These are phyloP conservation scores for Strigamia crassipes DNA, from an alignment of 2,888 invertebrate genomes.

Conservation along the genomic window DNA sequence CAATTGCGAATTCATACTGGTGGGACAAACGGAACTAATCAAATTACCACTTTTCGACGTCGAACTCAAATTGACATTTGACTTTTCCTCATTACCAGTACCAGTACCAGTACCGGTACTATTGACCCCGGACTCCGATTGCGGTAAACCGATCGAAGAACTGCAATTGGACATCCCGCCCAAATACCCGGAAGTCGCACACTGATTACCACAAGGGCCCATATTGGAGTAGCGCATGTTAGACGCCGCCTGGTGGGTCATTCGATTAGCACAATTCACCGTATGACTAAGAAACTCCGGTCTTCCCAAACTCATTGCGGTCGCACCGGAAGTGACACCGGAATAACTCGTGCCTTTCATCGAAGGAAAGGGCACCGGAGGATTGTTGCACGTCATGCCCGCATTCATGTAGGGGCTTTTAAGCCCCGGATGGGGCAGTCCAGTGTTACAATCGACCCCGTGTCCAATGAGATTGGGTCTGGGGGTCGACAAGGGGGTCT, in stretches of 20 bases:
- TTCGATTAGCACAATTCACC: slow-evolving; percentile 39
- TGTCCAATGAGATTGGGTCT: slow-evolving; percentile 46
- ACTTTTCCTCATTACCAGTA: background rate
- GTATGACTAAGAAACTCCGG: slow-evolving; percentile 43
- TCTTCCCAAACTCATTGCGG: slow-evolving; percentile 3
- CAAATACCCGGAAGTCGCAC: slow-evolving; percentile 29
- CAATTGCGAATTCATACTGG: background rate
- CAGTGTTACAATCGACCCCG: slow-evolving; percentile 42
- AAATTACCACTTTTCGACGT: background rate
- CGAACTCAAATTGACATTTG: background rate
- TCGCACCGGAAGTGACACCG: background rate
- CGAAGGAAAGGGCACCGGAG: slow-evolving; percentile 43
- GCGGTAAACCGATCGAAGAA: background rate
- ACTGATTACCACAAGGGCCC: slow-evolving; percentile 42
- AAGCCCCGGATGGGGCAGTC: slow-evolving; percentile 36
- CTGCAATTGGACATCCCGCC: slow-evolving; percentile 34
- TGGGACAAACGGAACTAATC: background rate
- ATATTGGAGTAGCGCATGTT: slow-evolving; percentile 46
- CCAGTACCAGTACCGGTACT: no score
- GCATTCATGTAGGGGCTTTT: slow-evolving; percentile 44
- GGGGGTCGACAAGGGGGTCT: background rate
- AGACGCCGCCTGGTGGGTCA: slow-evolving; percentile 41
- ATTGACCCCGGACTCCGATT: background rate
- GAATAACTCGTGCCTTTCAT: slow-evolving; percentile 39
- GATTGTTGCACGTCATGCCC: slow-evolving; percentile 44